phyloP scores from a whole-genome alignment of 2,888 invertebrate species.

The Spodoptera littoralis region DNA sequence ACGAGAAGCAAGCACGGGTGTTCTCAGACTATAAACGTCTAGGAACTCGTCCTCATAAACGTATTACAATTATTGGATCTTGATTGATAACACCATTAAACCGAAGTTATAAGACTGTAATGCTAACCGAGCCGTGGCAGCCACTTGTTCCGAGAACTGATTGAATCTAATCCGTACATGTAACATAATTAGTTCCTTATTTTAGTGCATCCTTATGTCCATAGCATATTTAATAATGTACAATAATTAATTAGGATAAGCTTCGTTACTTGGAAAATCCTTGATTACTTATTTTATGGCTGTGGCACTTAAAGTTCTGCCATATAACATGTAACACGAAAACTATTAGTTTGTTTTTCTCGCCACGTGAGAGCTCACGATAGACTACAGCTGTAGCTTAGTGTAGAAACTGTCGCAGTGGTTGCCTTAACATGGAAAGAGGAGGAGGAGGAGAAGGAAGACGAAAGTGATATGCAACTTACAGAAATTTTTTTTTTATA shows the following conservation, averaged over 20 bases:
- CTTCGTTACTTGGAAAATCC: conserved; percentile 21
- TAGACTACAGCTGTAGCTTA: no score
- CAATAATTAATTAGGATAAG: conserved; percentile 49
- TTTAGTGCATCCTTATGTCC: conserved; percentile 55
- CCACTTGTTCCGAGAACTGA: conserved; percentile 34
- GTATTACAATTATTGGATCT: conserved; percentile 50
- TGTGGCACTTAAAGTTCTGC: conserved; percentile 16
- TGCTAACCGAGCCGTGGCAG: conserved; percentile 31
- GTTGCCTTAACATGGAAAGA: no score
- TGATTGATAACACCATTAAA: conserved; percentile 46
- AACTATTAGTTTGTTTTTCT: neutral
- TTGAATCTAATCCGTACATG: conserved; percentile 41
- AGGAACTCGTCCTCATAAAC: conserved; percentile 56
- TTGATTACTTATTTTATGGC: conserved; percentile 18
- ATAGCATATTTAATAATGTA: conserved; percentile 1
- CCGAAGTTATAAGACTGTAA: conserved; percentile 35
- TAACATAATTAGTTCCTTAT: conserved; percentile 43
- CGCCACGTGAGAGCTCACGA: no score
- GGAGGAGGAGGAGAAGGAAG: no score
- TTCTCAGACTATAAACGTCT: conserved; percentile 43
- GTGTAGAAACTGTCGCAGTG: no score
- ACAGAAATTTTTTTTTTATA: no score
- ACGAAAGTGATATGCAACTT: neutral
- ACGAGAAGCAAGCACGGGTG: conserved; percentile 29
- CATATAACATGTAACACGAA: conserved; percentile 17